Evolutionary conservation across 2,113 vertebrate genomes (phyloP), one percentile per base, ranked within the genome.

Genomic region (Erythrocercus mccallii): DNA sequence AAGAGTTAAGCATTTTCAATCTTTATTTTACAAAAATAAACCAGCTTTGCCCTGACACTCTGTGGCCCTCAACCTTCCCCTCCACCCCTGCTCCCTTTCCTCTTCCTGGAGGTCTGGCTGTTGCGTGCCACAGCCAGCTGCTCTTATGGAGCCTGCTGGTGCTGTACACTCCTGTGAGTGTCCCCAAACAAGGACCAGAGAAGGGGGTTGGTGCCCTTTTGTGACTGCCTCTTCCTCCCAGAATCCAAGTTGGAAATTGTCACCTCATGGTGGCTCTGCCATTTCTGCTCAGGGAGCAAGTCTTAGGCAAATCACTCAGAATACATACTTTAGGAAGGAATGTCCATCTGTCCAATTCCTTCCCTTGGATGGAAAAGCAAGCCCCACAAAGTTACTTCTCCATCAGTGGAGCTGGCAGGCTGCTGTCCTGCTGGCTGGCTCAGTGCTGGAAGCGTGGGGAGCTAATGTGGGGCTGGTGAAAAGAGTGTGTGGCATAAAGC

Each of bases 391-490:
- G 54, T 58, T 54, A 76, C 61, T 83, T 58, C 83, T 89, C 40
- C 33, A 7, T 79, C 18, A 7, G 76, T 65, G 53, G 84, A 91
- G 81, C 91, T 33, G 9, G 45, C 48, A 86, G 82, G 84, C 81
- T 69, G 91, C 60, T 10, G 2, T 81, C 68, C 68, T 4, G 9
- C 54, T 18, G 20, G 50, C 62, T 60, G 45, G 93, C 95, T 99
- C 98, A 99, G 98, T 98, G 99, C 95, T 99, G 98, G 98, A 98
- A 99, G 97, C 99, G 98, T 54, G 98, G 98, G 74, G 99, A 98
- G 80, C 98, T 97, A 96, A 99, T 98, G 86, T 99, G 99, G 77
- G 98, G 97, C 82, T 98, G 98, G 71, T 98, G 98, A 90, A 99
- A 99, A 96, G 98, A 98, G 11, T 98, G 98, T 21, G 98, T 54